Conservation (phyloP, 1,140 invertebrate genomes). For the Stegodyphus dumicola region DNA sequence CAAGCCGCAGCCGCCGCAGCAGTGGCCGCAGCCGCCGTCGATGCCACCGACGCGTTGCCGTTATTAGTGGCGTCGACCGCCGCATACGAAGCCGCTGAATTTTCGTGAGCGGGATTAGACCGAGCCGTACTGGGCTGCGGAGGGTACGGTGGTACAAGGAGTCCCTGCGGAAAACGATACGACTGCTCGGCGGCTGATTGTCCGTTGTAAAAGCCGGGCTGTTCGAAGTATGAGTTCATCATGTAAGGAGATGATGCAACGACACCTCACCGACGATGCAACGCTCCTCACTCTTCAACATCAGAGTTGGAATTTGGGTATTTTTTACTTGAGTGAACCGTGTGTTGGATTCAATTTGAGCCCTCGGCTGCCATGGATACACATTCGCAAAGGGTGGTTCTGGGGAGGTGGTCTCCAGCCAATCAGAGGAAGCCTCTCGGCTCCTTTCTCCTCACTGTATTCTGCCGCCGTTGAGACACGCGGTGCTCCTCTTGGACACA, state of each 20-base stretch:
- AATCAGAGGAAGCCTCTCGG: constrained; percentile 63
- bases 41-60: constrained; percentile 87
- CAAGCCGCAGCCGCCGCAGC: constrained; percentile 79
- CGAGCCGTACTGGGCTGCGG: constrained; percentile 79
- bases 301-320: constrained; percentile 66
- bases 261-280: constrained; percentile 62
- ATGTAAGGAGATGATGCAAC: constrained; percentile 64
- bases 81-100: constrained; percentile 65
- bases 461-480: constrained; percentile 37
- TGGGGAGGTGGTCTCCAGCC: constrained; percentile 64
- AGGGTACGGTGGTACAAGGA: constrained; percentile 68
- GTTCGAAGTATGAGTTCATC: constrained; percentile 97
- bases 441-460: constrained; percentile 35
- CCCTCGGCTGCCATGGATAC: constrained; percentile 56
- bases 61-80: constrained; percentile 75
- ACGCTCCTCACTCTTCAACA: constrained; percentile 59
- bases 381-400: constrained; percentile 56
- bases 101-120: constrained; percentile 71
- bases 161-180: constrained; percentile 82
- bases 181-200: constrained; percentile 76
- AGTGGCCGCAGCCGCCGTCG: constrained; percentile 75
- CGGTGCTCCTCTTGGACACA: not conserved
- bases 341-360: constrained; percentile 66
- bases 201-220: constrained; percentile 88
- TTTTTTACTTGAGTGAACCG: constrained; percentile 65